A percentile compares a stretch with the other conserved stretches of the same genome.
Evolutionary conservation across 2,888 invertebrate genomes (phyloP).

Genomic region (Amorpha juglandis): DNA sequence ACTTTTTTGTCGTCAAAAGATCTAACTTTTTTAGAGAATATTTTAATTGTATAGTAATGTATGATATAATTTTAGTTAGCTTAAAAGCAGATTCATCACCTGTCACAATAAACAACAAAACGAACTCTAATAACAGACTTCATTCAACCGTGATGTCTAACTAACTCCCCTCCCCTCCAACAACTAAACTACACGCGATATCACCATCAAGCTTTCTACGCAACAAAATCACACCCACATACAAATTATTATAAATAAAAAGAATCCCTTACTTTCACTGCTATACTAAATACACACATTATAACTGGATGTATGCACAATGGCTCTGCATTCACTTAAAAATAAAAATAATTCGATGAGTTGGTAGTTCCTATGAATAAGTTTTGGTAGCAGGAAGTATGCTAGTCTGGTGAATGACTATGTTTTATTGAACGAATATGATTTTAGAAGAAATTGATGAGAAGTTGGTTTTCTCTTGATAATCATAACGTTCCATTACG

Average conservation of each 20-base stretch:
- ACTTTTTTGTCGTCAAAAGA: too few species aligned
- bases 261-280: slow-evolving; percentile 4
- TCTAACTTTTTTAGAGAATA: too few species aligned
- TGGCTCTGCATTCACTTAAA: not conserved
- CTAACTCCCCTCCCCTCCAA: not conserved
- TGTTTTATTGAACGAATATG: not conserved
- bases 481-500: not conserved
- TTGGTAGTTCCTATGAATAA: not conserved
- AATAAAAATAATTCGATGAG: slow-evolving; percentile 3
- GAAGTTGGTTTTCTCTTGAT: not conserved
- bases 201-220: slow-evolving; percentile 4
- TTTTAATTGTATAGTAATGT: too few species aligned
- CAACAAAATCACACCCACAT: not conserved
- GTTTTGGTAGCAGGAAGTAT: not conserved
- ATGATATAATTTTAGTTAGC: not conserved
- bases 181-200: not conserved
- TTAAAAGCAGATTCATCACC: not conserved
- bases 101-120: not conserved
- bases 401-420: not conserved
- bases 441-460: not conserved
- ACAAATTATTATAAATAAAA: slow-evolving; percentile 10
- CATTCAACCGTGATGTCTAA: not conserved
- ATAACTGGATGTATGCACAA: slow-evolving; percentile 14
- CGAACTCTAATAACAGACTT: not conserved
- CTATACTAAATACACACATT: not conserved